Base-by-base conservation (phyloP, 1,140 invertebrate species). In the Adoxophyes honmai region DNA sequence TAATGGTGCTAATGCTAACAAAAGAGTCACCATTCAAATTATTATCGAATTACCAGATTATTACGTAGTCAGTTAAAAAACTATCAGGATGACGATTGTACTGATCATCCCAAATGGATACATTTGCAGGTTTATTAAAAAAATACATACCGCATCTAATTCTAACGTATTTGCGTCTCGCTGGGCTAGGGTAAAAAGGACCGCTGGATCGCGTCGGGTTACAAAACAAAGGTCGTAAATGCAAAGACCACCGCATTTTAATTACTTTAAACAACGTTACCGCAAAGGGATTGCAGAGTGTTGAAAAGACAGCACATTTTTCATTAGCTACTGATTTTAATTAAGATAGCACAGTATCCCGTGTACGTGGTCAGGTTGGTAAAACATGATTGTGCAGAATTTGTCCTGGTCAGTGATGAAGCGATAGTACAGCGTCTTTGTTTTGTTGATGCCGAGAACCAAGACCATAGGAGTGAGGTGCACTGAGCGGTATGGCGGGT, bases 281-380 rank as follows among this genome's bases (percentile, higher is more conserved):
- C 14, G 39, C n/a, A 48, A 36, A 48, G 42, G 42, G 42, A 11
- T 18, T 13, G 21, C 21, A 6, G 42, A 33, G 8, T n/a, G 42
- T 48, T 48, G 28, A 28, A 28, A 48, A 48, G 16, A 18, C 42
- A 44, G 39, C 18, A 33, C 18, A 48, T 28, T 48, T 44, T 48
- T 48, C 18, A 48, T 48, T 48, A 18, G 16, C 11, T 48, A 21
- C 39, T 4, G 21, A 48, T 48, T 48, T 42, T 21, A 48, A 48
- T 48, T 48, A 48, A 48, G 21, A 48, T 48, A 48, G 28, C 42
- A 48, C 42, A 48, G 42, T 48, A 48, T 48, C 42, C 42, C 15
- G 11, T 44, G 16, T 9, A 39, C 7, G 39, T 28, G 21, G 21
- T 3, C n/a, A 33, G 42, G 16, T 28, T 48, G n/a, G 21, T n/a